Evolutionary conservation across 2,888 invertebrate genomes (phyloP), one percentile per base, ranked within the genome.

Genomic region (Cerastoderma edule): DNA sequence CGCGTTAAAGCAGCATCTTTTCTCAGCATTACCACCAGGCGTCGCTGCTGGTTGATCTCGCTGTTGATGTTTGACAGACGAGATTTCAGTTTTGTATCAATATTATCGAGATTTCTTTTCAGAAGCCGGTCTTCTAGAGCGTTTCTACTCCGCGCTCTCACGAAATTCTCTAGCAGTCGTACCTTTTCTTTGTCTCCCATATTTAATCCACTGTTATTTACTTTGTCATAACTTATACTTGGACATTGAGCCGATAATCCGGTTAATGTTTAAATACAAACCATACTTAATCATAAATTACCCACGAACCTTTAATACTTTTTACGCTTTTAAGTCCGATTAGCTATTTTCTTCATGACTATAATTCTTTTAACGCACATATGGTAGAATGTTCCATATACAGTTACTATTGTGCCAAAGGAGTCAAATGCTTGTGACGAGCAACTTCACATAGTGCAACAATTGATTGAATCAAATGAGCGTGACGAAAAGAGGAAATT

Each of bases 141-240:
- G 66, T 80, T 80, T 66, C 74, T 68, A 35, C 65, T 54, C 60
- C 74, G 57, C 54, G 76, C 72, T 69, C 75, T 76, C 46, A 53
- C 53, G 60, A 68, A 80, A 33, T 71, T 73, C 33, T 71, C 63
- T 63, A 71, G 63, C 22, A 74, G 68, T 33, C 71, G 53, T 8
- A 64, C 76, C 27, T 44, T 63, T n/a, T 68, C 76, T 60, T 50
- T 68, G 35, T 76, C 74, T 39, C n/a, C 60, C 60, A 39, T 35
- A 24, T 13, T 19, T 60, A 35, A 60, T 60, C 60, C 53, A 2
- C 54, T 28, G 53, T 67, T 50, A 66, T 66, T 33, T n/a, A 66
- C 19, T 46, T 66, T 48, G 19, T 1, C 53, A 22, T 50, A 66
- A 50, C 19, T 66, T 46, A 48, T 33, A 33, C n/a, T 46, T 46